Base-by-base conservation (phyloP, 1,140 invertebrate species). In the Cephus cinctus region DNA sequence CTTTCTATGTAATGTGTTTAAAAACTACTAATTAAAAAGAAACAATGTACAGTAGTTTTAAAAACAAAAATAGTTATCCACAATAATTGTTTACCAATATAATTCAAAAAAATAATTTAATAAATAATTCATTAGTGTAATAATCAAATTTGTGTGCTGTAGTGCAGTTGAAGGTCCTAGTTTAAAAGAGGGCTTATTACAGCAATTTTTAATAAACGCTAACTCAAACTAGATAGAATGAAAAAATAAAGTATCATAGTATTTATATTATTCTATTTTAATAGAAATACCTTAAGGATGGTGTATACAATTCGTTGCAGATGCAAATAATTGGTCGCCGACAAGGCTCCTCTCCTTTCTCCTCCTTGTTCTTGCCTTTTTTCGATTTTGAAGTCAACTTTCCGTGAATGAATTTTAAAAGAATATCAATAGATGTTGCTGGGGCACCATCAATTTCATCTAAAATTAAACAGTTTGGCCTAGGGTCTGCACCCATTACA, bases 381-480 rank as follows among this genome's bases (percentile, higher is more conserved):
- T 83, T 80, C 47, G 70, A 61, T 59, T 81, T 82, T 35, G 57
- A 56, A 25, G 61, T 51, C 32, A 73, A 47, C 65, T 82, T 83
- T 25, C 83, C 84, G 34, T 83, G 85, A 2, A 92, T 81, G 69
- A 92, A 88, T 64, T 88, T 88, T 0, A 98, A 78, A 19, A 98
- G 68, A 52, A 90, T 80, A 50, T 96, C 93, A 32, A 98, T 94
- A 2, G 94, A 89, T 5, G 89, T 80, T 16, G 78, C 80, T 63
- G 85, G 79, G 21, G 96, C 94, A 23, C 96, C 96, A 79, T 98
- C 96, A 55, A 98, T 97, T 83, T 98, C 96, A 81, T 98, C 96
- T 63, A 98, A 83, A 55, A 98, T 80, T 22, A 98, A 81, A 78
- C 96, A 98, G 70, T 97, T 98, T 3, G 96, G 96, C 54, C 87